Percentiles rank a stretch among this genome's conserved stretches.
Conservation (phyloP, 2,797 vertebrate genomes). For the Enteromius anoplus region DNA sequence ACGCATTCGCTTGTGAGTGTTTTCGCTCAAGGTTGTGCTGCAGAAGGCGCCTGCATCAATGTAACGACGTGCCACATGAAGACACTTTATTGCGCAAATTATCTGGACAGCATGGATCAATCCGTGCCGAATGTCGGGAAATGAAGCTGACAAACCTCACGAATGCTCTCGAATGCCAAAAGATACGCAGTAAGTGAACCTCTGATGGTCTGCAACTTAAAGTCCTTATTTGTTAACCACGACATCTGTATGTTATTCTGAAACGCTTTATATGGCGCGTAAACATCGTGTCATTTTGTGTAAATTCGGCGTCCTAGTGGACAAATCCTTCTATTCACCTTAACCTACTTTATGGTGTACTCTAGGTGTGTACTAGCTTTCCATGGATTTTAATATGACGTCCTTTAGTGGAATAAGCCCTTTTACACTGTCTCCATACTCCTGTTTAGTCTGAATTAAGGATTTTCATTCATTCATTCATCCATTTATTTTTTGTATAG, state of each 20-base stretch:
- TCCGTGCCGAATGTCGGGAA: slow-evolving; percentile 13
- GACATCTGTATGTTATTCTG: too few species aligned
- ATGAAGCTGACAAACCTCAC: not conserved
- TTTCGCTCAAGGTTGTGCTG: slow-evolving; percentile 31
- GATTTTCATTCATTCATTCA: not conserved
- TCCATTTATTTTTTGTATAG: not conserved
- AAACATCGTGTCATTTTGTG: not conserved
- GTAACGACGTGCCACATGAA: not conserved
- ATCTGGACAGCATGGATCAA: not conserved
- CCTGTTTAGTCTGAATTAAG: not conserved
- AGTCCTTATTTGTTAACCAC: not conserved
- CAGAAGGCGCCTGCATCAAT: slow-evolving; percentile 47
- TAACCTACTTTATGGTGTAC: slow-evolving; percentile 20
- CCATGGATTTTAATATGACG: not conserved
- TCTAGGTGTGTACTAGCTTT: not conserved
- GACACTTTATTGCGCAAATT: not conserved
- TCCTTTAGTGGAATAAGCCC: not conserved
- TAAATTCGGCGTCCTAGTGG: not conserved
- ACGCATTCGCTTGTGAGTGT: slow-evolving; percentile 67
- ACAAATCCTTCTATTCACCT: slow-evolving; percentile 14
- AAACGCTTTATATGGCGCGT: not conserved
- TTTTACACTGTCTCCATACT: not conserved
- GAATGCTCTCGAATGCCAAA: not conserved
- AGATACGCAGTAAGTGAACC: slow-evolving; percentile 27
- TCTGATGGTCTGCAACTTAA: not conserved